Base-by-base conservation (phyloP, 2,888 invertebrate species). In the Zygaena filipendulae region DNA sequence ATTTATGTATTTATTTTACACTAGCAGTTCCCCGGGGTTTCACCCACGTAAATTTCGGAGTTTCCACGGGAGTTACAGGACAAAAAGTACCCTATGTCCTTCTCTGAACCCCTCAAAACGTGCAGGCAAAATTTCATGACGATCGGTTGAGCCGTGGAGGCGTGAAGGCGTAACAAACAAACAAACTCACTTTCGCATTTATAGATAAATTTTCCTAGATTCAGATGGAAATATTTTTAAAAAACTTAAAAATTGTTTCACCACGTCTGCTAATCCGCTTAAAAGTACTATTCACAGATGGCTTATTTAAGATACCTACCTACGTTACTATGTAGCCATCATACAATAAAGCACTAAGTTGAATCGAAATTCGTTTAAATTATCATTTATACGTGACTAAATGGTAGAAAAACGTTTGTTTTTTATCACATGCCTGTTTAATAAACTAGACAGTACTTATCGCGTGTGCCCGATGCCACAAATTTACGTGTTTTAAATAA, bases 291-390 rank as follows among this genome's bases (percentile, higher is more conserved):
- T 21, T 22, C 18, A 24, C 16, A 22, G 11, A 16, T 25, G 21
- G 11, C 16, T 13, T 11, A n/a, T n/a, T n/a, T 7, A 13, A 18
- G 25, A 19, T 11, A 11, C 28, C 16, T 18, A 25, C 23, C 22
- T 33, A 34, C 29, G 25, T 22, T 13, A 26, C 29, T 29, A 31
- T 10, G 11, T 22, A 21, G 20, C 20, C 14, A 11, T 29, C 24
- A 38, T 26, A 28, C 27, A 13, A 29, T 32, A 30, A 27, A n/a
- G n/a, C n/a, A n/a, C 18, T 31, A 23, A 19, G 42, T 37, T 33
- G 38, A 48, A 51, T 57, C 48, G 45, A 55, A 49, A 60, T 62
- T 60, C 52, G 48, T 56, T 58, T 49, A 54, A 39, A 27, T 32
- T 35, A 33, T 35, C 39, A 39, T 49, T 42, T 39, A 39, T 45